Evolutionary conservation across 2,888 invertebrate genomes (phyloP).

Genomic region (Agrotis segetum): DNA sequence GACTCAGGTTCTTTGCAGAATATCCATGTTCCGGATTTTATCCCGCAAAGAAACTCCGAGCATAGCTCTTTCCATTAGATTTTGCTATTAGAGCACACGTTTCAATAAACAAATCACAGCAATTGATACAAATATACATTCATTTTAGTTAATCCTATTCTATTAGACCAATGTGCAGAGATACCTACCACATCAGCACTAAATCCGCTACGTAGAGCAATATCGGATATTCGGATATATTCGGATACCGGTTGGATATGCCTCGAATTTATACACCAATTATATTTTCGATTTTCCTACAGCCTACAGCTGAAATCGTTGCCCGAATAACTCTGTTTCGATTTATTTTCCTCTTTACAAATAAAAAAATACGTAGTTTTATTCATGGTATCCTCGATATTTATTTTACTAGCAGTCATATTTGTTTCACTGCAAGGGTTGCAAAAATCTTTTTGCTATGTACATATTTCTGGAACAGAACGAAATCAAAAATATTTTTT

Average conservation of each 20-base stretch:
- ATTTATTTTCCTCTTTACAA: constrained; percentile 10
- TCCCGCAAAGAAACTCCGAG: too few species aligned
- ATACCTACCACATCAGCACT: constrained; percentile 12
- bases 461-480: background rate
- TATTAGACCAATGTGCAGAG: constrained; percentile 1
- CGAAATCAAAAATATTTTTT: too few species aligned
- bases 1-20: too few species aligned
- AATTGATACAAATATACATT: too few species aligned
- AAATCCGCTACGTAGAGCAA: constrained; percentile 21
- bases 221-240: constrained; percentile 22
- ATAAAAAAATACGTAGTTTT: constrained; percentile 7
- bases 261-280: constrained; percentile 32
- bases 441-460: background rate
- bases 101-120: too few species aligned
- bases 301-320: constrained; percentile 9
- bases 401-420: constrained; percentile 1
- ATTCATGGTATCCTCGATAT: background rate
- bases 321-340: background rate
- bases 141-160: constrained; percentile 7
- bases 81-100: too few species aligned
- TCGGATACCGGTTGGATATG: constrained; percentile 2
- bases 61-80: too few species aligned
- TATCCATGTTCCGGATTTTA: too few species aligned
- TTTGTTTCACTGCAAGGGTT: background rate
- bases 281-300: constrained; percentile 22